Base-by-base conservation (phyloP, 2,888 invertebrate genomes). In the Platycheirus rosarum region DNA sequence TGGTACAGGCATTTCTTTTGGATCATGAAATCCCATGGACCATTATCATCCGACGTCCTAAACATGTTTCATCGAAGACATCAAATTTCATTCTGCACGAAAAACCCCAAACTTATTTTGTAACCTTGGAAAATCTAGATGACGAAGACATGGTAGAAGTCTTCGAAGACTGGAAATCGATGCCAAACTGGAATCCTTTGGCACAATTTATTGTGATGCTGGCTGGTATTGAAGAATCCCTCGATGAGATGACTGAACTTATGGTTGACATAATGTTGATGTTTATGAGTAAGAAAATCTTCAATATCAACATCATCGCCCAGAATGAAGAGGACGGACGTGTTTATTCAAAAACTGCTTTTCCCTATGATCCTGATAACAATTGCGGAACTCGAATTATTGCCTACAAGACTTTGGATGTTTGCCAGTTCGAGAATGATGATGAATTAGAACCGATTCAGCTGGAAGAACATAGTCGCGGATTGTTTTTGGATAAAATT, bases 71-170 rank as follows among this genome's bases (percentile, higher is more conserved):
- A 11, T n/a, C 40, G 0, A 48, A 40, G 9, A 0, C 11, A 2
- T 35, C 60, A 0, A 48, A 37, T 0, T 51, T 74, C 2, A 11
- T 85, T 1, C 70, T 89, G 49, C 80, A 86, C 0, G 88, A 88
- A 69, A 90, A 89, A 16, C 90, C 90, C 0, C 90, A 89, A 69
- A 88, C 88, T 63, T 91, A 91, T 79, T 88, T 91, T 14, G 74
- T 89, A 0, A 84, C 90, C 3, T 80, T 90, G 7, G 86, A 88
- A 3, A 87, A 86, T 63, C 68, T 89, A 8, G 87, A 88, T 2
- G 87, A 88, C n/a, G 88, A 87, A 2, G 89, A 90, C 68, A 74
- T 90, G 26, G 86, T 87, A 18, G 87, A 88, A 14, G 85, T 87
- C 4, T 86, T 90, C 5, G 86, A 85, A 5, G 85, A 87, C 49